Percentiles rank a stretch among this genome's conserved stretches.
Evolutionary conservation across 1,140 invertebrate genomes (phyloP).

Genomic region (Leptoteleia sp.): DNA sequence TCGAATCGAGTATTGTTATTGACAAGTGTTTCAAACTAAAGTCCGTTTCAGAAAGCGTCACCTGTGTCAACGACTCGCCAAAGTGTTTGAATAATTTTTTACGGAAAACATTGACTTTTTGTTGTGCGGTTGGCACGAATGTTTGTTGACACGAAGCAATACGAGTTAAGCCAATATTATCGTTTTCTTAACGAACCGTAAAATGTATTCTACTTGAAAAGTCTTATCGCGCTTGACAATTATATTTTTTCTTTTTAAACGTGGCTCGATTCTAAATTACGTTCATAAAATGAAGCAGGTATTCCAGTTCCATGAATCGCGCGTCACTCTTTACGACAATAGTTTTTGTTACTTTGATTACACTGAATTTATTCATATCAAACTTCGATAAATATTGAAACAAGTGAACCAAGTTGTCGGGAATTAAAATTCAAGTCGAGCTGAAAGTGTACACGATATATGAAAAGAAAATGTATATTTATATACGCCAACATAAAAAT

Average conservation of each 20-base stretch:
- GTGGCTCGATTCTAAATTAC: background rate
- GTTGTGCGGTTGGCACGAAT: conserved; percentile 30
- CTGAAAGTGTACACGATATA: background rate
- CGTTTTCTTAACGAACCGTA: conserved; percentile 24
- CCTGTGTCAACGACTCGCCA: conserved; percentile 36
- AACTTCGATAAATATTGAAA: conserved; percentile 32
- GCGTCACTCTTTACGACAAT: background rate
- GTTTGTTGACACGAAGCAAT: conserved; percentile 51
- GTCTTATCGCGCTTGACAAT: conserved; percentile 30
- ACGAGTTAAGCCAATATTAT: conserved; percentile 43
- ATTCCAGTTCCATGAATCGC: too few relatives aligned
- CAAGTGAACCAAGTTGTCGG: conserved; percentile 30
- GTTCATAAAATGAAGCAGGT: background rate
- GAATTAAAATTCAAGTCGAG: conserved; percentile 9
- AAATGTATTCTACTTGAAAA: conserved; percentile 14
- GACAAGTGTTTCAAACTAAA: conserved; percentile 43
- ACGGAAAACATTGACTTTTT: conserved; percentile 59
- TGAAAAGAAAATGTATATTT: background rate
- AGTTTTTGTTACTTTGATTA: background rate
- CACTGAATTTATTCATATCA: conserved; percentile 12
- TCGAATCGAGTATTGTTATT: conserved; percentile 29
- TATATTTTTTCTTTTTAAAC: conserved; percentile 15
- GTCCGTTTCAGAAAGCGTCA: conserved; percentile 39
- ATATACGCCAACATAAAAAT: background rate
- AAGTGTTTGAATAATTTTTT: conserved; percentile 60